A percentile compares a stretch with the other conserved stretches of the same genome.
phyloP scores from a whole-genome alignment of 2,797 vertebrate genomes.

The Aythya fuligula region DNA sequence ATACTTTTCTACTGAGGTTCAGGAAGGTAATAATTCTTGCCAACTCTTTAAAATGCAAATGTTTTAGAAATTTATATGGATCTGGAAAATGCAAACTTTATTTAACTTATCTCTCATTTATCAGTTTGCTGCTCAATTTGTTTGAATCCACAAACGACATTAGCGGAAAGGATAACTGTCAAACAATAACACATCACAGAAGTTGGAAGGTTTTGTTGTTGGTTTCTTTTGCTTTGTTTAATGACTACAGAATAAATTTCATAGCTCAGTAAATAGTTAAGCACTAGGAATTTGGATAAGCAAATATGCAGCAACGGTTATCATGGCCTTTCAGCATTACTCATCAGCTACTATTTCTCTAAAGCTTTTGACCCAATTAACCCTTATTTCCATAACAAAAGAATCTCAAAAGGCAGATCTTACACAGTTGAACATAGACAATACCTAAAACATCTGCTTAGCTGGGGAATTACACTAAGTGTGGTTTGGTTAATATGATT shows the following conservation, averaged over 20 bases:
- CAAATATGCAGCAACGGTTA: slow-evolving; percentile 8
- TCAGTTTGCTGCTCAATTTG: too few species aligned
- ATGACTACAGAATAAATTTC: slow-evolving; percentile 76
- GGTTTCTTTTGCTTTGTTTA: slow-evolving; percentile 74
- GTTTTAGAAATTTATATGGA: not conserved
- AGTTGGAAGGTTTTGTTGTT: not conserved
- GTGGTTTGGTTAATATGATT: slow-evolving; percentile 69
- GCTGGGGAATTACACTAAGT: slow-evolving; percentile 69
- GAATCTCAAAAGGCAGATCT: slow-evolving; percentile 6
- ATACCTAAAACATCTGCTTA: slow-evolving; percentile 74
- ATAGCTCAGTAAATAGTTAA: slow-evolving; percentile 74
- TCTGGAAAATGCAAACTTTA: not conserved
- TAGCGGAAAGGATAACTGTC: not conserved
- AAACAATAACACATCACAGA: not conserved
- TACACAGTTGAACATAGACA: slow-evolving; percentile 30
- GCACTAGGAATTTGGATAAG: slow-evolving; percentile 57
- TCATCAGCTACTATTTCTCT: slow-evolving; percentile 5
- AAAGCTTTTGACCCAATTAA: slow-evolving; percentile 47
- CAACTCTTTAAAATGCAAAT: not conserved
- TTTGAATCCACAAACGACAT: not conserved
- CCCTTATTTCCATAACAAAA: slow-evolving; percentile 44
- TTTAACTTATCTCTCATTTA: not conserved
- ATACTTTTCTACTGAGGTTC: not conserved
- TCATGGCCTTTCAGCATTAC: not conserved
- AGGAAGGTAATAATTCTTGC: not conserved